A percentile compares a stretch with the other conserved stretches of the same genome.
Evolutionary conservation across 2,888 invertebrate species (phyloP).

Genomic region (Anarsia innoxiella): DNA sequence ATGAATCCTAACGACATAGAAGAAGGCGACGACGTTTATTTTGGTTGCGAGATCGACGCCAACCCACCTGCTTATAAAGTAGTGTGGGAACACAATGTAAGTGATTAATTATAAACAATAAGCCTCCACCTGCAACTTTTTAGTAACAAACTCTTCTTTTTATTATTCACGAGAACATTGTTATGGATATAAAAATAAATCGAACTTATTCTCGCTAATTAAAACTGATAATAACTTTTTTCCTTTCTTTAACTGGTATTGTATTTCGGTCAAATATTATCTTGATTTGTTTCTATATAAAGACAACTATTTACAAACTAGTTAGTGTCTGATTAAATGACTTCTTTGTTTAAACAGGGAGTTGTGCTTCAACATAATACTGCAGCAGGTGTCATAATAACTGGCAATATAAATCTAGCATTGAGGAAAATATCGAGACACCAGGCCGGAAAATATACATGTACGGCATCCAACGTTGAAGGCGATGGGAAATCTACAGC

Average conservation of each 20-base stretch:
- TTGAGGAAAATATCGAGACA: conserved; percentile 86
- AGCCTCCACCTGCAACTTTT: too few species aligned
- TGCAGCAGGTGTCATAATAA: conserved; percentile 87
- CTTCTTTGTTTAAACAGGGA: too few species aligned
- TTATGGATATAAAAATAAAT: too few species aligned
- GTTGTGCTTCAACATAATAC: conserved; percentile 88
- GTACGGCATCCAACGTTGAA: conserved; percentile 93
- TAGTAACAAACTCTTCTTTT: too few species aligned
- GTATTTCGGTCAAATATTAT: too few species aligned
- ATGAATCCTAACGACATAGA: conserved; percentile 72
- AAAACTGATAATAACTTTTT: too few species aligned
- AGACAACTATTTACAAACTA: too few species aligned
- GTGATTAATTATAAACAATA: too few species aligned
- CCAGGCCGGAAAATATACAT: conserved; percentile 91
- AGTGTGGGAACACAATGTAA: conserved; percentile 71
- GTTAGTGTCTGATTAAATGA: too few species aligned
- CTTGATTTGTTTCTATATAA: too few species aligned
- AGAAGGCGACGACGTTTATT: conserved; percentile 70
- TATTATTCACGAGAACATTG: too few species aligned
- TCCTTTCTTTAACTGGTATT: not conserved
- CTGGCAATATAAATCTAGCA: conserved; percentile 84
- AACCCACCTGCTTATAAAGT: conserved; percentile 71
- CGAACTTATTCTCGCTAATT: too few species aligned
- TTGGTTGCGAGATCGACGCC: conserved; percentile 64
- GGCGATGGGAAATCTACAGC: conserved; percentile 91